These are phyloP conservation scores for Hypothenemus hampei DNA, from an alignment of 1,140 invertebrate species.

Conservation along the genomic window DNA sequence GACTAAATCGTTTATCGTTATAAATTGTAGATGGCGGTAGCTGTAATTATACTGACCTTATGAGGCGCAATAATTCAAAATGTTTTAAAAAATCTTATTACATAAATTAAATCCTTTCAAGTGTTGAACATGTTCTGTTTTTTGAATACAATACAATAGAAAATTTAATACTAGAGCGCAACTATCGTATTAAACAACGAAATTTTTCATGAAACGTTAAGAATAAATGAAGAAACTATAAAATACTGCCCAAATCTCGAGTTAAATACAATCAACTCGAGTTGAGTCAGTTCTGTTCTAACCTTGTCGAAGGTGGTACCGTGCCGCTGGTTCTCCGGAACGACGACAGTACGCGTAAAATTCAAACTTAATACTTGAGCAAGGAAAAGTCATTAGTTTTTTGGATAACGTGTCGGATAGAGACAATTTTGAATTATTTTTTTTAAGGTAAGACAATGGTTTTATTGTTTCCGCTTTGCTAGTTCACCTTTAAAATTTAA, in stretches of 20 bases:
- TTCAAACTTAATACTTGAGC: neutral
- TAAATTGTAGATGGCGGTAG: no score
- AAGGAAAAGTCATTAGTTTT: neutral
- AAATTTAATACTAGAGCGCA: no score
- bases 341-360: neutral
- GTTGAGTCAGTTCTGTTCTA: neutral
- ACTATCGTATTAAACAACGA: no score
- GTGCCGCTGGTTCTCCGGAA: neutral
- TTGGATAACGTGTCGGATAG: neutral
- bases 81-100: no score
- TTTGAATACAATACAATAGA: no score
- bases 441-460: neutral
- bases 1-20: no score
- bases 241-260: neutral
- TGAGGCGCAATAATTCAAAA: no score
- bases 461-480: neutral
- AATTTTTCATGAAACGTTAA: no score
- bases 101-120: no score
- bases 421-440: neutral
- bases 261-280: neutral
- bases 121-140: no score
- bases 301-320: neutral
- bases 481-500: no score
- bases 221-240: neutral
- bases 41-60: no score